phyloP scores from a whole-genome alignment of 2,888 invertebrate species.

The Drosophila buzzatii region DNA sequence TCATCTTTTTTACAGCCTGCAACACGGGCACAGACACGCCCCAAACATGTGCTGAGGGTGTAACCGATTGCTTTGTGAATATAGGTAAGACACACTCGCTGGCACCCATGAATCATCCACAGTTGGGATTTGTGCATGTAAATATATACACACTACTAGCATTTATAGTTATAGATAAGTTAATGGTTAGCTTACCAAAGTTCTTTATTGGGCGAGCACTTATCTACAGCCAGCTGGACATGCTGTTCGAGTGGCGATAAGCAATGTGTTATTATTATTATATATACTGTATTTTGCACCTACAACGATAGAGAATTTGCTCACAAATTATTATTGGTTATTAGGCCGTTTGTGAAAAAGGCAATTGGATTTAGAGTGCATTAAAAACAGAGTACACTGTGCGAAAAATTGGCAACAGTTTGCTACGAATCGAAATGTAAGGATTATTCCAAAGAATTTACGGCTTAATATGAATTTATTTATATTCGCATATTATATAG shows the following conservation, averaged over 20 bases:
- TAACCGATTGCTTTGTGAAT: conserved; percentile 22
- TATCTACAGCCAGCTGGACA: conserved; percentile 15
- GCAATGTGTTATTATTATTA: neutral
- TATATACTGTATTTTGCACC: neutral
- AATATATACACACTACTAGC: neutral
- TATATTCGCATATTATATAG: too few species aligned
- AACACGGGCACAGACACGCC: neutral
- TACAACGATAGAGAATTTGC: neutral
- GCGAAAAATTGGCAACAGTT: neutral
- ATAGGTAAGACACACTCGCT: conserved; percentile 31
- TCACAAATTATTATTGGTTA: conserved; percentile 4
- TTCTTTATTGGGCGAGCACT: conserved; percentile 3
- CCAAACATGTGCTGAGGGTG: neutral
- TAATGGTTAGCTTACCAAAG: conserved; percentile 2
- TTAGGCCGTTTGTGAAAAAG: neutral
- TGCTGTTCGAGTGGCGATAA: conserved; percentile 7
- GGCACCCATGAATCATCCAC: conserved; percentile 1
- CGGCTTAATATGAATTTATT: too few species aligned
- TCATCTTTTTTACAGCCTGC: neutral
- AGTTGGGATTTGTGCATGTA: neutral
- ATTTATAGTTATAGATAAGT: conserved; percentile 17
- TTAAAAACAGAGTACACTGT: neutral
- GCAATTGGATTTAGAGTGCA: neutral
- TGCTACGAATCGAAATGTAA: neutral
- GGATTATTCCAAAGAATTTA: too few species aligned